These are phyloP conservation scores for Baccha elongata DNA, from an alignment of 2,888 invertebrate species.

Conservation along the genomic window DNA sequence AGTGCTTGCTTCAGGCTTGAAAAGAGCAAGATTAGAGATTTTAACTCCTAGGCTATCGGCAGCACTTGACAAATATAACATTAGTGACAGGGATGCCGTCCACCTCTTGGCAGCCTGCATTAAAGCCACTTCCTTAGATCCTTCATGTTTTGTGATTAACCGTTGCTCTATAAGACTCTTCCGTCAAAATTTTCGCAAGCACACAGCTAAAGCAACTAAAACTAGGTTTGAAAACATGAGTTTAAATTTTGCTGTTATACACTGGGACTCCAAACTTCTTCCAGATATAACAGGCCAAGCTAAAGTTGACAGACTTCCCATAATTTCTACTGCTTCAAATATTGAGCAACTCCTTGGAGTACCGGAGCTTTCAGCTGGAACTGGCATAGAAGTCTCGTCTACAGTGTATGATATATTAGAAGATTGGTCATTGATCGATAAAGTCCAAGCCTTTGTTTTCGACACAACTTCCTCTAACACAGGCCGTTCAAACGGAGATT, in stretches of 20 bases:
- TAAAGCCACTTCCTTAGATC: neutral
- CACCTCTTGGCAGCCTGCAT: conserved; percentile 8
- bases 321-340: conserved; percentile 16
- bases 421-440: conserved; percentile 8
- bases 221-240: neutral
- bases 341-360: conserved; percentile 34
- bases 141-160: neutral
- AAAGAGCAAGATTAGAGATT: conserved; percentile 13
- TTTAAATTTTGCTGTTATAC: conserved; percentile 12
- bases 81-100: conserved; percentile 21
- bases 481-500: too few relatives aligned
- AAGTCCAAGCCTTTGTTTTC: too few relatives aligned
- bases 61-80: conserved; percentile 10
- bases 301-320: conserved; percentile 35
- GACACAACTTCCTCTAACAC: too few relatives aligned
- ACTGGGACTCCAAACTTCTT: conserved; percentile 5
- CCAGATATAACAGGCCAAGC: conserved; percentile 20
- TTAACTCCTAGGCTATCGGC: conserved; percentile 4
- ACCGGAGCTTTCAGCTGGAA: conserved; percentile 31
- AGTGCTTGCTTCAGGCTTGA: neutral
- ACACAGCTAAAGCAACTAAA: conserved; percentile 10
- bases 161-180: neutral
- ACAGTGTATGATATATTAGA: conserved; percentile 17
- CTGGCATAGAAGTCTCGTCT: conserved; percentile 32
- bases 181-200: conserved; percentile 16